Evolutionary conservation across 2,888 invertebrate genomes (phyloP), one percentile per base, ranked within the genome.

Genomic region (Agrochola macilenta): DNA sequence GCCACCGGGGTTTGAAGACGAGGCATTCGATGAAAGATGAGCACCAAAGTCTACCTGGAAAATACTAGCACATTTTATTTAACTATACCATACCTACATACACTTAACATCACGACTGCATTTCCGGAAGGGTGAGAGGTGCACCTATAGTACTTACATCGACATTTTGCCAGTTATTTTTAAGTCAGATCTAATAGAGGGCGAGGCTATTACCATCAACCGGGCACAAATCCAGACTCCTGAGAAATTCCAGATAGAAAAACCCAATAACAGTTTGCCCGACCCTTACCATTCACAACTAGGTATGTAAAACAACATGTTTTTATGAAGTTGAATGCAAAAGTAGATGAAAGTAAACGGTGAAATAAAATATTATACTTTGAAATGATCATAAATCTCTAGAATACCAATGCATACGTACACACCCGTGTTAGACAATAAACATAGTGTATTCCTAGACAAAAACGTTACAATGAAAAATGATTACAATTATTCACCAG

Each of bases 371-470:
- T 23, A 52, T 54, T 54, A 20, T 26, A 69, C 17, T 74, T 80
- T 69, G 11, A 74, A 69, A 74, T 26, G 20, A 58, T 64, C 75
- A 69, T 79, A 74, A 79, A 81, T 79, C 74, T 64, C 17, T 23
- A 39, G 57, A 58, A 58, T 46, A 80, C 43, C 17, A 57, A 68
- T 39, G 58, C 26, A n/a, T n/a, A 52, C 58, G 30, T 35, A 52
- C 23, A 39, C 20, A 70, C 49, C 4, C 39, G 26, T 14, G 63
- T 52, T 23, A 52, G 60, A 76, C 43, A 79, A 80, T 43, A 80
- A 80, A 79, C 71, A 79, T n/a, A 57, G 23, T n/a, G 5, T n/a
- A 73, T 79, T 70, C 43, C 63, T 11, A 35, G 30, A 52, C 9
- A 46, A 74, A 74, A 49, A 68, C 49, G 9, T 57, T 26, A 61